Conservation (phyloP, 2,888 invertebrate genomes). For the Cheilosia pagana region DNA sequence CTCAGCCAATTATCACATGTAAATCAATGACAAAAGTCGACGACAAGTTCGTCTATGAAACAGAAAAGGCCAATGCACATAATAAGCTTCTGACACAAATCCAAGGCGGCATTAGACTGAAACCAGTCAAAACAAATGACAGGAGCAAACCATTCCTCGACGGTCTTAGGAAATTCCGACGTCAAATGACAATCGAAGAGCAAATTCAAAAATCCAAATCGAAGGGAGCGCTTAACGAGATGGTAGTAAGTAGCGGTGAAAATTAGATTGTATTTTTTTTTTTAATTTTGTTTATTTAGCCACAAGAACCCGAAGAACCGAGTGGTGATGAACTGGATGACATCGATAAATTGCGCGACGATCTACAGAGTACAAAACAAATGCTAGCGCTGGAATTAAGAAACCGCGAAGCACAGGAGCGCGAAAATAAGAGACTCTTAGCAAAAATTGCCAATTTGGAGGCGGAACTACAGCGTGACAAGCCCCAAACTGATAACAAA, state of each 20-base stretch:
- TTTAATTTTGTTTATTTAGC: slow-evolving; percentile 1
- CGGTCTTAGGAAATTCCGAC: slow-evolving; percentile 93
- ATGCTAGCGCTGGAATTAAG: slow-evolving; percentile 93
- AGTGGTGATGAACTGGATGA: slow-evolving; percentile 95
- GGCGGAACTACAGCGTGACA: slow-evolving; percentile 90
- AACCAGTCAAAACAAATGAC: slow-evolving; percentile 91
- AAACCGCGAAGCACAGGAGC: slow-evolving; percentile 92
- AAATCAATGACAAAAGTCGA: slow-evolving; percentile 88
- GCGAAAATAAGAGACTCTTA: slow-evolving; percentile 93
- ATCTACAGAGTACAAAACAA: slow-evolving; percentile 95
- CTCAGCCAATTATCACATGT: slow-evolving; percentile 86
- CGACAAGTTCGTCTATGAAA: slow-evolving; percentile 93
- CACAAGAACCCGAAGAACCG: slow-evolving; percentile 85
- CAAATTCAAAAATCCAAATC: slow-evolving; percentile 93
- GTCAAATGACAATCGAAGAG: slow-evolving; percentile 95
- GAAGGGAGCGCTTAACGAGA: slow-evolving; percentile 85
- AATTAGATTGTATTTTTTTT: neutral
- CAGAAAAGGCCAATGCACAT: slow-evolving; percentile 91
- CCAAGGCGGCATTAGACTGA: slow-evolving; percentile 89
- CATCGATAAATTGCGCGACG: slow-evolving; percentile 94
- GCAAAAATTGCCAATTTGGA: slow-evolving; percentile 92
- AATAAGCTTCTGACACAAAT: slow-evolving; percentile 93
- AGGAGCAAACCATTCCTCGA: slow-evolving; percentile 93
- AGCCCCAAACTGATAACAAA: slow-evolving; percentile 81
- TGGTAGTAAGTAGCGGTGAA: slow-evolving; percentile 76